Base-by-base conservation (phyloP, 2,113 vertebrate species). In the Montifringilla adamsi region DNA sequence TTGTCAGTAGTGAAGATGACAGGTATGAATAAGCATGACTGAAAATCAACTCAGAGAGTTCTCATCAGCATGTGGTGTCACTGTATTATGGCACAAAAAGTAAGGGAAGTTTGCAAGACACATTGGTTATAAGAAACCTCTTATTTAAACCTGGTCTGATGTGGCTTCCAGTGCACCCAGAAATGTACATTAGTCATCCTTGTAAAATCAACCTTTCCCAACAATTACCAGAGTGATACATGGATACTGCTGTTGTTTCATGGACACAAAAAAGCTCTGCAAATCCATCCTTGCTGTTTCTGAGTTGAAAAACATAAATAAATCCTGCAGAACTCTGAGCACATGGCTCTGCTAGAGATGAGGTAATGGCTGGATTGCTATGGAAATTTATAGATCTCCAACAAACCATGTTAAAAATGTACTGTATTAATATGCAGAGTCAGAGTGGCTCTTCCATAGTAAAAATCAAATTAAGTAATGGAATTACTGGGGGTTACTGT, bases 321-420 rank as follows among this genome's bases (percentile, higher is more conserved):
- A 97, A 96, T 89, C 43, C 47, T 84, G 46, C 39, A 94, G 84
- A 81, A 15, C 33, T 89, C 47, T 90, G 80, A 94, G 39, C 47
- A 52, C 43, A 44, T 81, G 88, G 37, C 90, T 83, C 18, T 58
- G 23, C 27, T 74, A 52, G 68, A 81, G 64, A 93, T 96, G 94
- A 97, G 91, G 83, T 97, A 95, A 85, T 0, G 80, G 86, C 95
- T 95, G 63, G 55, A 35, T 67, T 62, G 47, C 35, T 43, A 33
- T 63, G 55, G 35, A 77, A 85, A 94, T 96, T 88, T 97, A 93
- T 94, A 59, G 63, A 21, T 76, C 17, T 92, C 10, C 35, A 74
- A 63, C 17, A 89, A 80, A 67, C 16, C 11, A 2, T 24, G 31
- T 83, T 93, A 79, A 83, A 94, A 76, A 39, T 50, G 37, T 59